These are phyloP conservation scores for Anoplopoma fimbria DNA, from an alignment of 2,113 vertebrate genomes.

Conservation along the genomic window DNA sequence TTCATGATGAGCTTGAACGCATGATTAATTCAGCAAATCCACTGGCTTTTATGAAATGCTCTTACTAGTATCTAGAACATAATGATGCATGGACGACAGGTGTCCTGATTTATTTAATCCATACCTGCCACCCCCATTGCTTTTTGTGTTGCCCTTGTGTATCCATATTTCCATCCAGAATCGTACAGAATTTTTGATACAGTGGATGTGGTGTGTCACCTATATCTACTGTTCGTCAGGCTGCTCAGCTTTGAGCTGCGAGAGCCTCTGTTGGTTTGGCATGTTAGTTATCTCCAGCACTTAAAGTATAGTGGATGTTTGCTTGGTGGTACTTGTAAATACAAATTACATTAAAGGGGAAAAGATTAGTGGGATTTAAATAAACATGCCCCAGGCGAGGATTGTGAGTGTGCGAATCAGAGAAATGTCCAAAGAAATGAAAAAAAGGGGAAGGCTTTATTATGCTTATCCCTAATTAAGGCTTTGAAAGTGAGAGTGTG, in stretches of 20 bases:
- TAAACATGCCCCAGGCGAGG: slow-evolving; percentile 43
- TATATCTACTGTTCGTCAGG: slow-evolving; percentile 7
- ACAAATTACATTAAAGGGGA: slow-evolving; percentile 54
- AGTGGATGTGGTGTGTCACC: background rate
- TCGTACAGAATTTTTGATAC: background rate
- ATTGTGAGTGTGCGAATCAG: slow-evolving; percentile 45
- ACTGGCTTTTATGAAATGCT: slow-evolving; percentile 41
- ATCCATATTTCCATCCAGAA: slow-evolving; percentile 4
- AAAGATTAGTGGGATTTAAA: slow-evolving; percentile 64
- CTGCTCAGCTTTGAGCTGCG: slow-evolving; percentile 6
- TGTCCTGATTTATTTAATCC: slow-evolving; percentile 48
- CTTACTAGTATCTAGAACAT: slow-evolving; percentile 39
- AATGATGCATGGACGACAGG: slow-evolving; percentile 50
- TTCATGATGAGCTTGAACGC: slow-evolving; percentile 68
- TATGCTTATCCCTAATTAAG: slow-evolving; percentile 21
- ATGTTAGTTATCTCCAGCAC: slow-evolving; percentile 5
- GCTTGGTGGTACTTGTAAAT: slow-evolving; percentile 56
- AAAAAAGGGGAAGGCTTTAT: background rate
- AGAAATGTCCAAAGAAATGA: slow-evolving; percentile 19
- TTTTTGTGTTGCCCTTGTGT: slow-evolving; percentile 14
- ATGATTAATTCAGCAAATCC: slow-evolving; percentile 71
- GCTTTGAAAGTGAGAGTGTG: slow-evolving; percentile 15
- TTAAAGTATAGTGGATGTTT: slow-evolving; percentile 25
- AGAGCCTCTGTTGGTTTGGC: slow-evolving; percentile 5
- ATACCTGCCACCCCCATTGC: slow-evolving; percentile 26